Evolutionary conservation across 2,113 vertebrate species (phyloP).

Genomic region (Mustela nigripes): DNA sequence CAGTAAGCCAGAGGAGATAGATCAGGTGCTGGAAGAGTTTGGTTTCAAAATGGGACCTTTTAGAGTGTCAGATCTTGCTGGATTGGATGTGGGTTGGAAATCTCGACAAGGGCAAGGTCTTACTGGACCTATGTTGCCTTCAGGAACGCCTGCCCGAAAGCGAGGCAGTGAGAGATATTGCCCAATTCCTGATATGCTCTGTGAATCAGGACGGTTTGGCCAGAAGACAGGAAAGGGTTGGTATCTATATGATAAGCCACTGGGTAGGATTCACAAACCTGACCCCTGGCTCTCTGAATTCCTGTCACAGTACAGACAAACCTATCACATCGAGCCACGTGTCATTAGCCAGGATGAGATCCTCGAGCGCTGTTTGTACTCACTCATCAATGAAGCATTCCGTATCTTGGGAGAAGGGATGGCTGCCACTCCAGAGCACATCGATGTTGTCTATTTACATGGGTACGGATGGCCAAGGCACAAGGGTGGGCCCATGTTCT

Average conservation of each 20-base stretch:
- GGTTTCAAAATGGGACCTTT: slow-evolving; percentile 95
- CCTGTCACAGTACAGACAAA: slow-evolving; percentile 90
- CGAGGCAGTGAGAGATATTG: slow-evolving; percentile 90
- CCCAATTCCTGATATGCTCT: slow-evolving; percentile 93
- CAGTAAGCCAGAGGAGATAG: slow-evolving; percentile 92
- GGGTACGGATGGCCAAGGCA: slow-evolving; percentile 95
- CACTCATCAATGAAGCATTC: slow-evolving; percentile 95
- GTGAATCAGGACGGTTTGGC: slow-evolving; percentile 92
- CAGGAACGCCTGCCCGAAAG: slow-evolving; percentile 84
- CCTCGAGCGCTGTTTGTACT: slow-evolving; percentile 93
- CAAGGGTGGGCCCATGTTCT: slow-evolving; percentile 95
- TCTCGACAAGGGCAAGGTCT: slow-evolving; percentile 89
- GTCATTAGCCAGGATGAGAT: slow-evolving; percentile 91
- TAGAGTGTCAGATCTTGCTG: slow-evolving; percentile 92
- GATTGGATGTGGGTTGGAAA: slow-evolving; percentile 95
- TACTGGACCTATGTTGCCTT: slow-evolving; percentile 78
- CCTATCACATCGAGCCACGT: slow-evolving; percentile 86
- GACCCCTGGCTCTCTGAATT: slow-evolving; percentile 92
- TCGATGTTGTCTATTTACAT: slow-evolving; percentile 94
- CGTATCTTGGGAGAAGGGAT: slow-evolving; percentile 93
- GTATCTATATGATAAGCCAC: slow-evolving; percentile 93
- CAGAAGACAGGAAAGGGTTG: slow-evolving; percentile 94
- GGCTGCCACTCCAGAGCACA: slow-evolving; percentile 91
- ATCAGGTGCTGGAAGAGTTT: slow-evolving; percentile 93
- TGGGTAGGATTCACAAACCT: slow-evolving; percentile 87